Conservation (phyloP, 2,888 invertebrate species). For the Yponomeuta sedellus region DNA sequence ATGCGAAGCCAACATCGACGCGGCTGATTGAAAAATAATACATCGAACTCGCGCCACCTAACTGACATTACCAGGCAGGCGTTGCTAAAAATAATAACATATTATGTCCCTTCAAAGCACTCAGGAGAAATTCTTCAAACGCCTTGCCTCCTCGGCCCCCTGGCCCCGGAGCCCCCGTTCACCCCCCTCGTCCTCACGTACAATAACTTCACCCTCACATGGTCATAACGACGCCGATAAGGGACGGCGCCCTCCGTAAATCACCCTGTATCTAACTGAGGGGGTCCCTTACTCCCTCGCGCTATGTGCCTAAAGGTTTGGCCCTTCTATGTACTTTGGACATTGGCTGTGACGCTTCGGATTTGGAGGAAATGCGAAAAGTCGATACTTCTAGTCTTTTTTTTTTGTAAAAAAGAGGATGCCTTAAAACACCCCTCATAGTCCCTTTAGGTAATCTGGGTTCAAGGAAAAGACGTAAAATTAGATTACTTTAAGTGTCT, state of each 20-base stretch:
- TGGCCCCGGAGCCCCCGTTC: constrained; percentile 30
- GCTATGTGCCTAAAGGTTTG: constrained; percentile 10
- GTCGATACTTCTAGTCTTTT: too few relatives aligned
- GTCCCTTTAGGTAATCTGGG: too few relatives aligned
- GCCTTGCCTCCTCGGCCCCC: constrained; percentile 35
- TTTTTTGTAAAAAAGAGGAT: too few relatives aligned
- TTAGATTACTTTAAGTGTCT: too few relatives aligned
- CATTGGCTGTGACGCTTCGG: background rate
- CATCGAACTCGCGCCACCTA: background rate
- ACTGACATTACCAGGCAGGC: constrained; percentile 1
- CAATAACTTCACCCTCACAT: constrained; percentile 73
- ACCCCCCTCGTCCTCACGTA: constrained; percentile 36
- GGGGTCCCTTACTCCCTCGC: constrained; percentile 9
- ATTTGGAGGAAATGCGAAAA: constrained; percentile 11
- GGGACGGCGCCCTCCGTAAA: constrained; percentile 71
- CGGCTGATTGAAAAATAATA: background rate
- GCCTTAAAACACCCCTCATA: too few relatives aligned
- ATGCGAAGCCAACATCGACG: background rate
- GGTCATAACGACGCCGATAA: constrained; percentile 76
- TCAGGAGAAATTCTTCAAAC: constrained; percentile 44
- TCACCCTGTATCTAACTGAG: constrained; percentile 60
- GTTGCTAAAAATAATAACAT: constrained; percentile 62
- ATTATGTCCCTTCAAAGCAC: constrained; percentile 66
- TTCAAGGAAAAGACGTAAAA: too few relatives aligned
- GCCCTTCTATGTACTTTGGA: constrained; percentile 9